These are phyloP conservation scores for Drosophila pruinosa DNA, from an alignment of 1,140 invertebrate genomes.

Conservation along the genomic window DNA sequence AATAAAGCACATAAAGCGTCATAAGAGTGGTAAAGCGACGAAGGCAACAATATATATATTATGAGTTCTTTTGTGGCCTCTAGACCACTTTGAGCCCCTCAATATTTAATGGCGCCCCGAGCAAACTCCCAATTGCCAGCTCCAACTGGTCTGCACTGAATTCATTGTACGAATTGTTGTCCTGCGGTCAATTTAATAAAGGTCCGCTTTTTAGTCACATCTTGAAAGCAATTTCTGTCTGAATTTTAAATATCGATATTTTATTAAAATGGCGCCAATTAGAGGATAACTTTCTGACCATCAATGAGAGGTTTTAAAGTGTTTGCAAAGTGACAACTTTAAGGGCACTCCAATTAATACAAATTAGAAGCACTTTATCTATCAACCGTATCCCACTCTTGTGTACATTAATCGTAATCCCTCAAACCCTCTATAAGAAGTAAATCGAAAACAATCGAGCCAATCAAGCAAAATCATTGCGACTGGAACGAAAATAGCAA, in stretches of 20 bases:
- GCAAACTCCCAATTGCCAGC: conserved; percentile 24
- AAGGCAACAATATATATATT: conserved; percentile 69
- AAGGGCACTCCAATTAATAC: conserved; percentile 39
- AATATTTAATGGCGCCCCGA: conserved; percentile 70
- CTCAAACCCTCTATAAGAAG: conserved; percentile 7
- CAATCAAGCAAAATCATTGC: conserved; percentile 75
- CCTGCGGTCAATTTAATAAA: conserved; percentile 45
- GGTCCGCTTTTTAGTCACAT: conserved; percentile 45
- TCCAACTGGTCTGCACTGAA: background rate
- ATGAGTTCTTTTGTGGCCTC: conserved; percentile 80
- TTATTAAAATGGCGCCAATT: conserved; percentile 19
- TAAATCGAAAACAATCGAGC: conserved; percentile 75
- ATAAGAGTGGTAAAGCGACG: conserved; percentile 61
- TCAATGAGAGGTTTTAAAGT: conserved; percentile 13
- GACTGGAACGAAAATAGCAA: conserved; percentile 47
- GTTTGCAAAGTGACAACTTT: conserved; percentile 13
- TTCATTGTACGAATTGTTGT: conserved; percentile 29
- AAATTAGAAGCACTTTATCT: conserved; percentile 49
- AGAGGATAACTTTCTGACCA: background rate
- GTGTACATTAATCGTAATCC: conserved; percentile 2
- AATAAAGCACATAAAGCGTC: conserved; percentile 76
- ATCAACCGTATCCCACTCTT: background rate
- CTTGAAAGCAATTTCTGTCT: conserved; percentile 10
- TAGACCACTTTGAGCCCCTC: conserved; percentile 71
- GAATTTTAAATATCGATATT: conserved; percentile 39